Evolutionary conservation across 2,888 invertebrate genomes (phyloP).

Genomic region (Sminthurinus aureus): DNA sequence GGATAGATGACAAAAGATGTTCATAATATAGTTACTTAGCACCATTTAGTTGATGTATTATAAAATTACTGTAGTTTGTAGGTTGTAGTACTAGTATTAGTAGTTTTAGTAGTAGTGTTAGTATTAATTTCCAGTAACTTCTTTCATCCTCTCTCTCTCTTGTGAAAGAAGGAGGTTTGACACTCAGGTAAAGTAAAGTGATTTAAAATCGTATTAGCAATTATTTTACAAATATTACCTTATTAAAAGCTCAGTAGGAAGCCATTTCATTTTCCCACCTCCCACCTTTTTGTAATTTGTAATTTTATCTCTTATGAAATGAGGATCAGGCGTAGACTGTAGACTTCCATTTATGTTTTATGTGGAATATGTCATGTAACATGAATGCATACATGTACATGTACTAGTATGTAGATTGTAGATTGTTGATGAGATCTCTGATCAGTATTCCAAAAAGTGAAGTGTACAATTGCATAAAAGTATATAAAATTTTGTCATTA

Average conservation of each 20-base stretch:
- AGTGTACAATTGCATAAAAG: no score
- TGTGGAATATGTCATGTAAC: neutral
- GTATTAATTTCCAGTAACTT: neutral
- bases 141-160: neutral
- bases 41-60: no score
- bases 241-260: conserved; percentile 1
- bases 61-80: neutral
- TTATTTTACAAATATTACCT: neutral
- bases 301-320: neutral
- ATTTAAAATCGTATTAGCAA: neutral
- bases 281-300: no score
- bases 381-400: neutral
- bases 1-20: neutral
- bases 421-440: neutral
- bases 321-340: neutral
- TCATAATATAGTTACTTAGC: no score
- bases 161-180: neutral
- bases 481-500: no score
- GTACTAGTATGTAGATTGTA: neutral
- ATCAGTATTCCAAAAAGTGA: no score
- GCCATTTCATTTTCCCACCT: neutral
- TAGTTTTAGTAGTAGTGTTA: neutral
- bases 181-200: neutral
- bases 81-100: neutral
- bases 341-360: neutral